Evolutionary conservation across 2,113 vertebrate species (phyloP).

Genomic region (Thryonomys swinderianus): DNA sequence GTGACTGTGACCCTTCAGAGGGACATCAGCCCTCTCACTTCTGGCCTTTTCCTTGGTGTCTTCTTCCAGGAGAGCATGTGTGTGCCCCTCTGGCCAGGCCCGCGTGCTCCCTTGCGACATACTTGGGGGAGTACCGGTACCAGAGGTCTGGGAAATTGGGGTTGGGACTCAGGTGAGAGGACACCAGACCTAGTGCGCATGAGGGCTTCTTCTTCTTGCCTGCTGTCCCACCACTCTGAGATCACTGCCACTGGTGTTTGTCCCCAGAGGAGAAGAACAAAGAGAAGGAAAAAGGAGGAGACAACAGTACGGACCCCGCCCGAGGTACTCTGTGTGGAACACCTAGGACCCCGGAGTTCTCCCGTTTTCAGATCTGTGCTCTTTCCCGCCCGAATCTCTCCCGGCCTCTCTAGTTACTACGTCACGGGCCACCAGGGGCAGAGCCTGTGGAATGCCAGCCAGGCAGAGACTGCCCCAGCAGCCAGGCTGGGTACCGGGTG

Average conservation of each 20-base stretch:
- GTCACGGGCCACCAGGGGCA: not conserved
- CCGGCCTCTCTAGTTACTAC: slow-evolving; percentile 68
- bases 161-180: not conserved
- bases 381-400: slow-evolving; percentile 1
- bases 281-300: slow-evolving; percentile 84
- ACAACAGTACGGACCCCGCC: slow-evolving; percentile 81
- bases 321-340: slow-evolving; percentile 82
- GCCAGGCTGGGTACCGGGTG: not conserved
- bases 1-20: not conserved
- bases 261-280: slow-evolving; percentile 87
- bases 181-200: not conserved
- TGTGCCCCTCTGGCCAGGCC: not conserved
- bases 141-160: not conserved
- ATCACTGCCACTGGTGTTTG: slow-evolving; percentile 46
- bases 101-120: not conserved
- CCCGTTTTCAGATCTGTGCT: not conserved
- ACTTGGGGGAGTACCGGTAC: not conserved
- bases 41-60: not conserved
- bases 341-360: not conserved
- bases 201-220: not conserved
- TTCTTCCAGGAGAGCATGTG: not conserved
- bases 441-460: not conserved
- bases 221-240: not conserved
- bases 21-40: not conserved
- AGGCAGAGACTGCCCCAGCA: not conserved